Evolutionary conservation across 2,888 invertebrate genomes (phyloP).

Genomic region (Drosophila macrospina): DNA sequence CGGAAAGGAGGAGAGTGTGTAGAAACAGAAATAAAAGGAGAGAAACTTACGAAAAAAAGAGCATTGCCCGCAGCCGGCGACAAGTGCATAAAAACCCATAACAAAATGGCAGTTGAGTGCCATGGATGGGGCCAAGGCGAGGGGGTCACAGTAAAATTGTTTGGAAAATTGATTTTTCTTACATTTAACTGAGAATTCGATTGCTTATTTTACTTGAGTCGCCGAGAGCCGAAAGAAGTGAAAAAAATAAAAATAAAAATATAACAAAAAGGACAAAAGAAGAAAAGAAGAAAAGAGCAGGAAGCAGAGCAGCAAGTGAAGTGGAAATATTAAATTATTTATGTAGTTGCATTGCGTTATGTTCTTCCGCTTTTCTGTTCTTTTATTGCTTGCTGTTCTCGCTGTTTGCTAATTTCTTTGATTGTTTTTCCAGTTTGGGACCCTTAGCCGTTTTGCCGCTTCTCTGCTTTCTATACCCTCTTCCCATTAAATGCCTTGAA

Average conservation of each 20-base stretch:
- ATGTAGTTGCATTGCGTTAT: conserved; percentile 80
- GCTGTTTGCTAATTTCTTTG: conserved; percentile 82
- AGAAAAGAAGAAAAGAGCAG: conserved; percentile 30
- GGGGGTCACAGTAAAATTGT: conserved; percentile 75
- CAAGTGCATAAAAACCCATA: conserved; percentile 79
- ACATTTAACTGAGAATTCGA: conserved; percentile 83
- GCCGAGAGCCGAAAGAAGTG: conserved; percentile 31
- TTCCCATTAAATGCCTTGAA: background rate
- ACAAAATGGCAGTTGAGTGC: conserved; percentile 41
- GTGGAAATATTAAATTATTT: conserved; percentile 83
- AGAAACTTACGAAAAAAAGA: conserved; percentile 48
- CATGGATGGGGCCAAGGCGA: background rate
- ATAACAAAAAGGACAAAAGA: conserved; percentile 18
- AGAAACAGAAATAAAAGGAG: conserved; percentile 10
- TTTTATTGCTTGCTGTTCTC: conserved; percentile 53
- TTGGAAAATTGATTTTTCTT: conserved; percentile 82
- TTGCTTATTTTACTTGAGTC: conserved; percentile 76
- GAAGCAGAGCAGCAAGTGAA: conserved; percentile 67
- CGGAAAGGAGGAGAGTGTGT: conserved; percentile 12
- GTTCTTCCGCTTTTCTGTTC: conserved; percentile 57
- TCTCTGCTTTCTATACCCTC: conserved; percentile 11
- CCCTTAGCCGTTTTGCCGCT: conserved; percentile 23
- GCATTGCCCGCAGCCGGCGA: conserved; percentile 81
- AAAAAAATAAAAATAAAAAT: conserved; percentile 30
- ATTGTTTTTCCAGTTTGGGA: conserved; percentile 72